Conservation (phyloP, 1,140 invertebrate species). For the Philotrypesis tridentata region DNA sequence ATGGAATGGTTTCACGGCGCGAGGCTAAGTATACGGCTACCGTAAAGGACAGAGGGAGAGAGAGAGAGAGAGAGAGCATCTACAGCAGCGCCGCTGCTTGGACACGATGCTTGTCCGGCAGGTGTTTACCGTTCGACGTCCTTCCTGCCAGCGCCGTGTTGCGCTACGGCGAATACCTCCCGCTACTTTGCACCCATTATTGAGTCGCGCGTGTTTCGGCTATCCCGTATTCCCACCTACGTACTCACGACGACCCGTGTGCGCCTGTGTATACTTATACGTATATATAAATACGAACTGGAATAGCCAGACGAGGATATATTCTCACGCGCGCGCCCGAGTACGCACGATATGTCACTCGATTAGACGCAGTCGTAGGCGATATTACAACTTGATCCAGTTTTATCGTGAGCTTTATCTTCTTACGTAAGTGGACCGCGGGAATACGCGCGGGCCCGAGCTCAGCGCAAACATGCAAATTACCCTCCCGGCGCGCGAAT, state of each 20-base stretch:
- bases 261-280: constrained; percentile 14
- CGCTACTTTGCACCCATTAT: constrained; percentile 21
- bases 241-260: no score
- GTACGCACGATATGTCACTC: not conserved
- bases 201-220: not conserved
- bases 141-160: constrained; percentile 31
- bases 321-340: not conserved
- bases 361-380: not conserved
- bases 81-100: not conserved
- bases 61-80: not conserved
- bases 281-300: no score
- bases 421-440: constrained; percentile 33
- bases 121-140: constrained; percentile 46
- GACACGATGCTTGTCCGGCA: constrained; percentile 20
- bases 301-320: not conserved
- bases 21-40: constrained; percentile 20
- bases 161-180: no score
- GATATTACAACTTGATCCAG: constrained; percentile 44
- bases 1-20: constrained; percentile 28
- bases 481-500: not conserved
- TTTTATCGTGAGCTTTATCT: constrained; percentile 40
- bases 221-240: constrained; percentile 3
- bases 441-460: not conserved
- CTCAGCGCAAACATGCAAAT: constrained; percentile 20
- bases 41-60: constrained; percentile 9